Evolutionary conservation across 2,888 invertebrate genomes (phyloP).

Genomic region (Melanostoma scalare): DNA sequence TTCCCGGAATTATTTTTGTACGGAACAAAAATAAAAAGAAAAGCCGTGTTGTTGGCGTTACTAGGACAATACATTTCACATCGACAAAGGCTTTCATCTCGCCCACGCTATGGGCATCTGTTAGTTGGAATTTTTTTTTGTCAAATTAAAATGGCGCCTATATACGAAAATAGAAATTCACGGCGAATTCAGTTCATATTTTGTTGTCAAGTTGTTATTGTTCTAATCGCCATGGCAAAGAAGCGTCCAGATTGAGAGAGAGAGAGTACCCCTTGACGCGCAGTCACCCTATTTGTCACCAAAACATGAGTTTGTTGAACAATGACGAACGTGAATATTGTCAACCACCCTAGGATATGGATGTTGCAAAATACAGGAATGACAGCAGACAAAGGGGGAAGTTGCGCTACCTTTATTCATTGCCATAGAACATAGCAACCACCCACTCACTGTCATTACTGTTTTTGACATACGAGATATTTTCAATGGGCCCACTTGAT

Average conservation of each 20-base stretch:
- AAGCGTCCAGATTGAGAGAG: not conserved
- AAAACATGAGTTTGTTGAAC: constrained; percentile 15
- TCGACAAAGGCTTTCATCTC: constrained; percentile 36
- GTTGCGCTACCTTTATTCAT: constrained; percentile 1
- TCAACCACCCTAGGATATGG: constrained; percentile 17
- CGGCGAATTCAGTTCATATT: not conserved
- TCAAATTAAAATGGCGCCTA: constrained; percentile 37
- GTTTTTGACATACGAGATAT: constrained; percentile 45
- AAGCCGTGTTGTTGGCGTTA: constrained; percentile 11
- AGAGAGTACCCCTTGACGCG: constrained; percentile 7
- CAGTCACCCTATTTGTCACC: constrained; percentile 34
- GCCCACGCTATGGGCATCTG: constrained; percentile 28
- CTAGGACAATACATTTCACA: constrained; percentile 43
- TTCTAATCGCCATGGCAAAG: constrained; percentile 10
- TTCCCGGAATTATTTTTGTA: not conserved
- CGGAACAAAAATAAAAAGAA: not conserved
- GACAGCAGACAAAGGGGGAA: constrained; percentile 1
- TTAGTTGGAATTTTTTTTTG: constrained; percentile 1
- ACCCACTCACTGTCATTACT: constrained; percentile 5
- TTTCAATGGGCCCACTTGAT: constrained; percentile 49
- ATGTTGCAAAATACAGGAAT: not conserved
- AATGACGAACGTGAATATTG: constrained; percentile 7
- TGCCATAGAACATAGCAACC: constrained; percentile 49
- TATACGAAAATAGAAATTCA: not conserved
- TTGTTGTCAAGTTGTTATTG: not conserved